phyloP scores from a whole-genome alignment of 2,113 vertebrate species.

The Talpa occidentalis region DNA sequence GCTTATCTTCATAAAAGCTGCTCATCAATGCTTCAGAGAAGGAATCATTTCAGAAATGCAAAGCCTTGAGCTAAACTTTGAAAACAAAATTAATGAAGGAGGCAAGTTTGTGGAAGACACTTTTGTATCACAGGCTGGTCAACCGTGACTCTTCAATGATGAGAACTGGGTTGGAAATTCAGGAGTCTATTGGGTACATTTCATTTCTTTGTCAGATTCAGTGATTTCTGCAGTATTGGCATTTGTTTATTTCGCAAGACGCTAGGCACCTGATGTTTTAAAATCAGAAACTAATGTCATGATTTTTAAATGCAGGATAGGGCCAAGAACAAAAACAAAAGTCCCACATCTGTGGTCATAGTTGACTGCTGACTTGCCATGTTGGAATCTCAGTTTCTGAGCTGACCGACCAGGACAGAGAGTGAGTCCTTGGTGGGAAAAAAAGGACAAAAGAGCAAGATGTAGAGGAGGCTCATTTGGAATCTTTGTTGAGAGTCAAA shows the following conservation, averaged over 20 bases:
- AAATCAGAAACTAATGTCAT: slow-evolving; percentile 29
- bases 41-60: slow-evolving; percentile 24
- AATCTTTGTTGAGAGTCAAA: background rate
- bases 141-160: background rate
- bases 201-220: background rate
- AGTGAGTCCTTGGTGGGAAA: background rate
- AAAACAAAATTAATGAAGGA: slow-evolving; percentile 1
- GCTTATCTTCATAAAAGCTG: background rate
- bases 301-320: background rate
- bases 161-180: background rate
- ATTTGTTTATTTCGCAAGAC: background rate
- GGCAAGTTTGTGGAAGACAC: background rate
- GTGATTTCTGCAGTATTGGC: background rate
- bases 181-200: background rate
- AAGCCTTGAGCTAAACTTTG: slow-evolving; percentile 2
- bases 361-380: background rate
- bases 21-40: background rate
- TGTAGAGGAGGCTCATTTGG: background rate
- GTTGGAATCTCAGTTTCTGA: background rate
- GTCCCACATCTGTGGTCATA: background rate
- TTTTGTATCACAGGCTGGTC: background rate
- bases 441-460: background rate
- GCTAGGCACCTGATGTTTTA: background rate
- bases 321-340: background rate
- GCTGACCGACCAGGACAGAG: background rate